Conservation (phyloP, 2,888 invertebrate species). For the Nezara viridula region DNA sequence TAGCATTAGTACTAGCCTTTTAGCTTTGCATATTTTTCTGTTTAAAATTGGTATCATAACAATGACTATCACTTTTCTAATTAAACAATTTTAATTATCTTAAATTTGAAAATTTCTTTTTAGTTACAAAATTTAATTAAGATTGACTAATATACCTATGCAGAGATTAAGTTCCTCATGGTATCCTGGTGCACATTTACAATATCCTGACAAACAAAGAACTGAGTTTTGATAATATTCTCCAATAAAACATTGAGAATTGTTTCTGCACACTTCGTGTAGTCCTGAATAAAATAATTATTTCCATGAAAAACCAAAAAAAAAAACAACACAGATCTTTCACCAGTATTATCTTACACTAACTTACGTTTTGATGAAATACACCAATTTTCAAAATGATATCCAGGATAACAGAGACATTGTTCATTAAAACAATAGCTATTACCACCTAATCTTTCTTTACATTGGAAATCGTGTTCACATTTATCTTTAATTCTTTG, state of each 20-base stretch:
- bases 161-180: constrained; percentile 19
- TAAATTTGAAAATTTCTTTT: not conserved
- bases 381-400: constrained; percentile 42
- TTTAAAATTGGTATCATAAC: not conserved
- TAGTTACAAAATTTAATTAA: not conserved
- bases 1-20: too few relatives aligned
- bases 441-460: not conserved
- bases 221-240: constrained; percentile 18
- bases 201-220: constrained; percentile 10
- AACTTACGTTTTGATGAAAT: constrained; percentile 26
- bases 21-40: too few relatives aligned
- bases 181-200: constrained; percentile 28
- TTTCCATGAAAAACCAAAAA: not conserved
- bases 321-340: not conserved
- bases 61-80: not conserved
- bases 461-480: constrained; percentile 8
- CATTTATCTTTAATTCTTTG: not conserved
- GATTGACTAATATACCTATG: not conserved
- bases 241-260: constrained; percentile 51
- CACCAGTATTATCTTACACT: not conserved
- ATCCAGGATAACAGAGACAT: constrained; percentile 24
- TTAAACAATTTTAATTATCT: not conserved
- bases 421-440: constrained; percentile 7
- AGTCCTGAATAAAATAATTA: constrained; percentile 32
- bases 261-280: constrained; percentile 20